Conservation (phyloP, 92 coral and sea anemone genomes). For the Phenganax marumi region DNA sequence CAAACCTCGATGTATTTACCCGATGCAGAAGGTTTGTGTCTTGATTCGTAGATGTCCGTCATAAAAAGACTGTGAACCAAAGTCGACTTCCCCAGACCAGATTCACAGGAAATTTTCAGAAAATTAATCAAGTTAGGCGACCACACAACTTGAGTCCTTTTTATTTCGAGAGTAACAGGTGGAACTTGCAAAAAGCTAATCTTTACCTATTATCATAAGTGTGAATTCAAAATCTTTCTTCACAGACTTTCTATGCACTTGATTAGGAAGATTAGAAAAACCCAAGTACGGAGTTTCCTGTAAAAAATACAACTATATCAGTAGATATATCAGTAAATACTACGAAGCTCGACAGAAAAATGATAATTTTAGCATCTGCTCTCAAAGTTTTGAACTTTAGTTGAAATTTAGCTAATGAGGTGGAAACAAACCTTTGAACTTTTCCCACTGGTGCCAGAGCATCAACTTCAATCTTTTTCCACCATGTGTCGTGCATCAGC, state of each 20-base stretch:
- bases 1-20: conserved; percentile 52
- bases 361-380: background rate
- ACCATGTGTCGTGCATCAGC: too few species aligned
- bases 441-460: too few species aligned
- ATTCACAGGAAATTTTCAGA: conserved; percentile 64
- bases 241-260: conserved; percentile 95
- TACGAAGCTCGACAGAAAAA: background rate
- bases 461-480: too few species aligned
- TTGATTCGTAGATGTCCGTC: conserved; percentile 76
- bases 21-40: conserved; percentile 67
- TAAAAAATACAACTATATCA: background rate
- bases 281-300: conserved; percentile 70
- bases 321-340: background rate
- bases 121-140: background rate
- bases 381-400: too few species aligned
- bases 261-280: conserved; percentile 97
- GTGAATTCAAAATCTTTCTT: conserved; percentile 98
- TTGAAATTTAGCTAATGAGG: too few species aligned
- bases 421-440: too few species aligned
- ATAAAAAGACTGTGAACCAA: conserved; percentile 85
- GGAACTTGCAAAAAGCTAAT: background rate
- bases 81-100: conserved; percentile 95
- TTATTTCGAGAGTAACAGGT: background rate
- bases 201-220: conserved; percentile 91
- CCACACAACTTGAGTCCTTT: background rate